Conservation (phyloP, 2,797 vertebrate genomes). For the Tadarida brasiliensis region DNA sequence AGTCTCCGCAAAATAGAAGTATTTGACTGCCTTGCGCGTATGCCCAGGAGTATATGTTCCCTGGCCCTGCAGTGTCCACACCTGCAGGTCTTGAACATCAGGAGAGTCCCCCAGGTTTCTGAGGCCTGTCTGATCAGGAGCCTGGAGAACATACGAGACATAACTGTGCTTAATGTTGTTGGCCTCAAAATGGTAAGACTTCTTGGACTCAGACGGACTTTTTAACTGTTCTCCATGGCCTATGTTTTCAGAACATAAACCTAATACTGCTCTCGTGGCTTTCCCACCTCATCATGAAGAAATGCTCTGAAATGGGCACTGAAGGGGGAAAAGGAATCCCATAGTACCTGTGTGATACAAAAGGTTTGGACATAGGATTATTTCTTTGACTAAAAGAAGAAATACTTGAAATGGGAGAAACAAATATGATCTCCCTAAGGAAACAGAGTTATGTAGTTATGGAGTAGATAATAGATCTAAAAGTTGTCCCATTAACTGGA, state of each 20-base stretch:
- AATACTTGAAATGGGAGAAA: background rate
- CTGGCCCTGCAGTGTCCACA: conserved; percentile 74
- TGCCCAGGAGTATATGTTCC: conserved; percentile 77
- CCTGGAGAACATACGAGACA: conserved; percentile 88
- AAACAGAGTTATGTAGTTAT: background rate
- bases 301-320: background rate
- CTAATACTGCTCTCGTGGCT: background rate
- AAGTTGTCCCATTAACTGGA: background rate
- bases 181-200: conserved; percentile 82
- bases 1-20: conserved; percentile 86
- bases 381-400: background rate
- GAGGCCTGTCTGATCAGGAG: conserved; percentile 79
- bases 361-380: background rate
- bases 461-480: background rate
- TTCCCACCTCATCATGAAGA: background rate
- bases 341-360: background rate
- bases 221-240: background rate
- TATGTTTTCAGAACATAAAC: background rate
- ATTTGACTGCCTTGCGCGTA: conserved; percentile 87
- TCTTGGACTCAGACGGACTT: background rate
- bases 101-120: conserved; percentile 85
- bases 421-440: background rate
- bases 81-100: conserved; percentile 82
- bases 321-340: background rate
- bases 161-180: conserved; percentile 88